Percentiles rank a stretch among this genome's conserved stretches.
Evolutionary conservation across 2,888 invertebrate species (phyloP).

Genomic region (Cephus spinipes): DNA sequence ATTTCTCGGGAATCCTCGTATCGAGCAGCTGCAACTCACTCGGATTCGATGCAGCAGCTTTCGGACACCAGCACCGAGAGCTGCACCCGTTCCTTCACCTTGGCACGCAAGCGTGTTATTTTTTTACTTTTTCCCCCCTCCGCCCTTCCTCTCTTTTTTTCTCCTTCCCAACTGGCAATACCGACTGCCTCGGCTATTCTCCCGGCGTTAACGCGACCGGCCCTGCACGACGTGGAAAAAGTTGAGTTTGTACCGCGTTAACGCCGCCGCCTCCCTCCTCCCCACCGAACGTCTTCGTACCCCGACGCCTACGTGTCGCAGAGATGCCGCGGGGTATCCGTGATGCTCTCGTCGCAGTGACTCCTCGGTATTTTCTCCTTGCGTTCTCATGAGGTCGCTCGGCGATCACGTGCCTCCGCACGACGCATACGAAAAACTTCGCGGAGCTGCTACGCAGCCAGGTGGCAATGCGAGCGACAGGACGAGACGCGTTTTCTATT

Average conservation of each 20-base stretch:
- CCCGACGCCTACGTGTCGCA: neutral
- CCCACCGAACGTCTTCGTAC: neutral
- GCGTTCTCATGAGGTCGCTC: neutral
- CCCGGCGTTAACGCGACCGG: neutral
- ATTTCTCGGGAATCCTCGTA: neutral
- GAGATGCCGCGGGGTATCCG: neutral
- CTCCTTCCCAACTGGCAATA: conserved; percentile 6
- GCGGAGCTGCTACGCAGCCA: neutral
- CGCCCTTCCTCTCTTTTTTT: conserved; percentile 18
- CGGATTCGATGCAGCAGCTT: neutral
- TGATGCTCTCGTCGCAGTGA: neutral
- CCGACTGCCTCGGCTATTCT: conserved; percentile 14
- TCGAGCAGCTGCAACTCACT: neutral
- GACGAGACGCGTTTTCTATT: neutral
- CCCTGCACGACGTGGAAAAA: neutral
- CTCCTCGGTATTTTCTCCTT: neutral
- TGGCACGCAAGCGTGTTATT: conserved; percentile 44
- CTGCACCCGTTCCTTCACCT: conserved; percentile 60
- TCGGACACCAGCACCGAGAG: conserved; percentile 34
- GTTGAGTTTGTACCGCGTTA: neutral
- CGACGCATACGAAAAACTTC: neutral
- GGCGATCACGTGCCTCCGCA: neutral
- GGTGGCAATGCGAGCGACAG: neutral
- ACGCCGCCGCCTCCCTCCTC: neutral
- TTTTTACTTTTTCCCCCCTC: conserved; percentile 39